Conservation (phyloP, 2,113 vertebrate species). For the Canis aureus region DNA sequence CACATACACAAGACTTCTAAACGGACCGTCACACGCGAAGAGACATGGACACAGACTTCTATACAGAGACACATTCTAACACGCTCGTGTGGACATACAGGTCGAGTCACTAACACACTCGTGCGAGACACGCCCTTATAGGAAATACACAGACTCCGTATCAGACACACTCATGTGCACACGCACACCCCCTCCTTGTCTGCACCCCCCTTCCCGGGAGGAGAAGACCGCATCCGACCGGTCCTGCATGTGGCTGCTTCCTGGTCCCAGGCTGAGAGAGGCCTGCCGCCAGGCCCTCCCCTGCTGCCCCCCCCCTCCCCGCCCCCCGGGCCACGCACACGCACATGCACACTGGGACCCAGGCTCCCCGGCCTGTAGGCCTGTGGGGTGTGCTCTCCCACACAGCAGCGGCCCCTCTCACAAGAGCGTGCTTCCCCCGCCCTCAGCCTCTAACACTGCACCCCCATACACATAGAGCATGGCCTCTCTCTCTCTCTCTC, state of each 20-base stretch:
- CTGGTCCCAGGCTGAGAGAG: not conserved
- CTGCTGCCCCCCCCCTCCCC: not conserved
- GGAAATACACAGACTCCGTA: not conserved
- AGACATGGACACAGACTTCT: not conserved
- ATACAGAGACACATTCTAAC: not conserved
- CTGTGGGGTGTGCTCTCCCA: not conserved
- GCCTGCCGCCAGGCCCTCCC: not conserved
- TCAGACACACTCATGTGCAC: not conserved
- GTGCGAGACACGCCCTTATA: not conserved
- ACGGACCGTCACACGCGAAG: not conserved
- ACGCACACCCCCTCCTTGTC: not conserved
- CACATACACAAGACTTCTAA: not conserved
- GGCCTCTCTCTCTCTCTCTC: not conserved
- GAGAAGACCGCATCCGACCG: not conserved
- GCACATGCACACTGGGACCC: rapidly evolving
- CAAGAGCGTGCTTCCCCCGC: not conserved
- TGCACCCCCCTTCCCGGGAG: too few relatives aligned
- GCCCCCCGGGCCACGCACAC: too few relatives aligned
- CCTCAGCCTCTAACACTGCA: not conserved
- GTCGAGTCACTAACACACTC: not conserved
- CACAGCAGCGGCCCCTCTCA: not conserved
- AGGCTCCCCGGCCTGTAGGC: not conserved
- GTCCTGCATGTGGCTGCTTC: not conserved
- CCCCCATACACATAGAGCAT: not conserved
- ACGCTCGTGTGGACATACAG: too few relatives aligned